Base-by-base conservation (phyloP, 2,797 vertebrate genomes). In the Brotula barbata region DNA sequence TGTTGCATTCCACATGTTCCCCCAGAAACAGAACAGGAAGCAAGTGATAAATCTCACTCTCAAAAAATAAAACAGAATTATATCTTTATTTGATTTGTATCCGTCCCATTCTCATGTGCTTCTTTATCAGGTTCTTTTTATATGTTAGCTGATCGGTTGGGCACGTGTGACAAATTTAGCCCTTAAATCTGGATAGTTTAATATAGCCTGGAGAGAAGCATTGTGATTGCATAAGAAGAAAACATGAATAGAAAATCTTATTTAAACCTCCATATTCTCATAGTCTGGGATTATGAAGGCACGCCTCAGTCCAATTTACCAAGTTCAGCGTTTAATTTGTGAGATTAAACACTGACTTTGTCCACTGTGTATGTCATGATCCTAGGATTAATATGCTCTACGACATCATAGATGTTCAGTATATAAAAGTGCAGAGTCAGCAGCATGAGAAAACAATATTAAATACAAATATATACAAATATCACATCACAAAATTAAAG, bases 141-240 rank as follows among this genome's bases (percentile, higher is more conserved):
- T 33, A 16, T 13, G 20, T 39, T 64, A 6, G 31, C 31, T 33
- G 31, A 33, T 33, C 31, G 6, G 31, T 6, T 6, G 31, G n/a
- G 17, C 16, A 43, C 7, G 51, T 34, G 28, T 39, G 20, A 20
- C 68, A 76, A 31, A 42, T 21, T 41, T 5, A 0, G 44, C 25
- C 50, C 41, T 65, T 50, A 31, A 65, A 42, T 46, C 56, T 67
- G 43, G 2, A 43, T 41, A 2, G 40, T 58, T 20, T 52, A 58
- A 56, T 63, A 48, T 37, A 55, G 43, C 23, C 23, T 5, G 22
- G 7, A 45, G 12, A 41, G 16, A 36, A 1, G 19, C 14, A 40
- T 64, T 61, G 39, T 60, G 9, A 46, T 48, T 40, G 41, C 60
- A 22, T 58, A 42, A 53, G 14, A 45, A 34, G 46, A 28, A 40